Conservation (phyloP, 2,113 vertebrate species). For the Micromys minutus region DNA sequence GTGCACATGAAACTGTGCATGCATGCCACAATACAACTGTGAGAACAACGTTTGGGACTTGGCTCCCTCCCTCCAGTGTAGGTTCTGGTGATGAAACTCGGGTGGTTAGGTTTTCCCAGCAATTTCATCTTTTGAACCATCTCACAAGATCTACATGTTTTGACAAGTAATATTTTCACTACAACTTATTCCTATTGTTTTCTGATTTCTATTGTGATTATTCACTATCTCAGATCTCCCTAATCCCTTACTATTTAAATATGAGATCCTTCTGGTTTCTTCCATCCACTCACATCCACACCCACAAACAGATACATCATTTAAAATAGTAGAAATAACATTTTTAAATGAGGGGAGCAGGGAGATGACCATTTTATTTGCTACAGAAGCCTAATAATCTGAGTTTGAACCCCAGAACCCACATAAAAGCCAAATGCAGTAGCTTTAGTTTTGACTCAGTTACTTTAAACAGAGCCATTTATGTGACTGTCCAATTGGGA, state of each 20-base stretch:
- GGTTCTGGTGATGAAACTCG: not conserved
- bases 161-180: not conserved
- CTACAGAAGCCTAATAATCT: too few relatives aligned
- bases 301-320: too few relatives aligned
- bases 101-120: not conserved
- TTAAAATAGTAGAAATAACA: too few relatives aligned
- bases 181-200: constrained; percentile 17
- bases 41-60: not conserved
- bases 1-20: not conserved
- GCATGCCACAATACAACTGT: not conserved
- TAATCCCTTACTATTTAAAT: constrained; percentile 6
- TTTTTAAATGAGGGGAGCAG: too few relatives aligned
- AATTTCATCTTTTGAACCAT: not conserved
- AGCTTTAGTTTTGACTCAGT: not conserved
- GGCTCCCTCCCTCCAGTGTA: not conserved
- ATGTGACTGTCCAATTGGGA: not conserved
- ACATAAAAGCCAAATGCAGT: not conserved
- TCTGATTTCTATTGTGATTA: constrained; percentile 28
- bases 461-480: not conserved
- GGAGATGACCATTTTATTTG: too few relatives aligned
- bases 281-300: too few relatives aligned
- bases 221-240: not conserved
- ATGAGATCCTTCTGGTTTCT: not conserved
- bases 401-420: too few relatives aligned
- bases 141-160: not conserved